phyloP scores from a whole-genome alignment of 2,113 vertebrate genomes.

The Sinocyclocheilus anophthalmus region DNA sequence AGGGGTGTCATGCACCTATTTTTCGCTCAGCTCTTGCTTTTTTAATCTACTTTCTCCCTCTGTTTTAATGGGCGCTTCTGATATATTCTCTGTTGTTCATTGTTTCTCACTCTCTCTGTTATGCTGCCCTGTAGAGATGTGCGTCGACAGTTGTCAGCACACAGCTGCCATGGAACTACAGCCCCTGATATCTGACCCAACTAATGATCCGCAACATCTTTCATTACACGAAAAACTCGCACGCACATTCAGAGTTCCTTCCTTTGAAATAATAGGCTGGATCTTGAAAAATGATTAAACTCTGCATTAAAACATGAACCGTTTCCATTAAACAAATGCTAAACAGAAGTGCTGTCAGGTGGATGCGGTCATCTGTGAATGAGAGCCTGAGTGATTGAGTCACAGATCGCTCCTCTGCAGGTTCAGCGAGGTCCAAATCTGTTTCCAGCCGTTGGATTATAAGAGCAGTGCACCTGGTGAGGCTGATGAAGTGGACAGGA shows the following conservation, averaged over 20 bases:
- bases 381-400: neutral
- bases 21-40: neutral
- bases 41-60: neutral
- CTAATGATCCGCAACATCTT: slow-evolving; percentile 16
- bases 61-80: neutral
- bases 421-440: neutral
- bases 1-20: neutral
- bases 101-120: neutral
- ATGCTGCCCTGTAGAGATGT: neutral
- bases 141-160: neutral
- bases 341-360: neutral
- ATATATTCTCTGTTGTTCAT: neutral
- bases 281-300: too few species aligned
- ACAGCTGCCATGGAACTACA: slow-evolving; percentile 28
- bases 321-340: too few species aligned
- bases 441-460: slow-evolving; percentile 26
- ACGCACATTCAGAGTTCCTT: neutral
- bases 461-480: slow-evolving; percentile 38
- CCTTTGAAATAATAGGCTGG: too few species aligned
- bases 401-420: neutral
- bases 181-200: slow-evolving; percentile 19
- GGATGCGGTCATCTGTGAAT: neutral
- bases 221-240: slow-evolving; percentile 14
- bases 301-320: too few species aligned
- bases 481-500: slow-evolving; percentile 11